Base-by-base conservation (phyloP, 1,140 invertebrate species). In the Hylyphantes graminicola region DNA sequence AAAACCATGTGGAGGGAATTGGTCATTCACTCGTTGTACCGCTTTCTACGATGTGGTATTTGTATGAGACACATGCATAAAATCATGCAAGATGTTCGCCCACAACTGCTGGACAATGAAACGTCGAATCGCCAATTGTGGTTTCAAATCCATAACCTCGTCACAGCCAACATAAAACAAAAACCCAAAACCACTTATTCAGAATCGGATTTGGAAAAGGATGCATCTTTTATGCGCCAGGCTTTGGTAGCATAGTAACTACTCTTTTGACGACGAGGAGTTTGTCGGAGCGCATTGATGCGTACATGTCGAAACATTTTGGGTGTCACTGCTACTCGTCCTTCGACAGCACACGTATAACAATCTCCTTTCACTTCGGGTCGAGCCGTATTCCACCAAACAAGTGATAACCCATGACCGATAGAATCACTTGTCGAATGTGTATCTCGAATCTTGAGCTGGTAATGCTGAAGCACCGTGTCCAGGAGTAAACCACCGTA, bases 41-140 rank as follows among this genome's bases (percentile, higher is more conserved):
- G 72, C 12, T 21, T 54, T 9, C 12, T 74, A 0, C 55, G 72
- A n/a, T 74, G 72, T 4, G 55, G 72, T 15, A 74, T 74, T 50
- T 74, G 72, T 9, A 59, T 74, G 72, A 12, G 12, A 2, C 72
- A 74, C 12, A 68, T 68, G 65, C 65, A 1, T 12, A 19, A 68
- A 21, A 68, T 74, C 50, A 51, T n/a, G 10, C 53, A 54, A 17
- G 53, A 72, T 3, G 5, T 55, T 50, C 7, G 12, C 17, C 12
- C 13, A 2, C 15, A 72, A 54, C 50, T 51, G 0, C 21, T 72
- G 65, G 65, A 68, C 13, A 0, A 2, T 2, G 2, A n/a, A 0
- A 55, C 50, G 6, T 11, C n/a, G 0, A 54, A 54, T 15, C 10
- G 15, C 21, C n/a, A 53, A 2, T 8, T 72, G 8, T 72, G 68